phyloP scores from a whole-genome alignment of 2,797 vertebrate species.

The Spheniscus humboldti region DNA sequence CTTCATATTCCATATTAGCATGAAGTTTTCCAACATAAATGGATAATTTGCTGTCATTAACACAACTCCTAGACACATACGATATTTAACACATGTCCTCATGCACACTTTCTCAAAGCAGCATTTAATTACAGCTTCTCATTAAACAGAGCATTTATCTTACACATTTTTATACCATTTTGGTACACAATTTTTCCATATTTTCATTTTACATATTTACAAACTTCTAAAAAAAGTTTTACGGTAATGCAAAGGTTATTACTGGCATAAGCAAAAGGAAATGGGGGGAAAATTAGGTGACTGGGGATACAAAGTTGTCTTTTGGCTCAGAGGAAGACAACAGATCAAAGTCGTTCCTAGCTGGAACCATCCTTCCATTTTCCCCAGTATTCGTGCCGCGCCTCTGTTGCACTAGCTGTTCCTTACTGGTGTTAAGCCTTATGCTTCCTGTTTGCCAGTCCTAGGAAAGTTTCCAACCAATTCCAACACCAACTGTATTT shows the following conservation, averaged over 20 bases:
- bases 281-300: not conserved
- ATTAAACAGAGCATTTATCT: conserved; percentile 40
- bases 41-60: not conserved
- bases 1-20: conserved; percentile 15
- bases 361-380: not conserved
- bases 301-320: not conserved
- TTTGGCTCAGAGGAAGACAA: conserved; percentile 3
- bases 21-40: not conserved
- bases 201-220: conserved; percentile 70
- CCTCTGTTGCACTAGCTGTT: not conserved
- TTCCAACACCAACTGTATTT: not conserved
- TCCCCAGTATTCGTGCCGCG: too few species aligned
- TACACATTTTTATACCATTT: conserved; percentile 52
- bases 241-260: conserved; percentile 50
- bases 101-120: conserved; percentile 38
- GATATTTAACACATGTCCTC: not conserved
- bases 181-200: conserved; percentile 32
- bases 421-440: not conserved
- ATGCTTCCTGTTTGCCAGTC: not conserved
- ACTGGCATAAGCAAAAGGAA: conserved; percentile 38
- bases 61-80: not conserved
- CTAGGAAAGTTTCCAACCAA: not conserved
- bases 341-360: not conserved
- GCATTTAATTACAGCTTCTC: conserved; percentile 36
- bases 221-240: conserved; percentile 62